Percentiles rank a stretch among this genome's conserved stretches.
These are phyloP conservation scores for Diorhabda elongata DNA, from an alignment of 1,140 invertebrate species.

Conservation along the genomic window DNA sequence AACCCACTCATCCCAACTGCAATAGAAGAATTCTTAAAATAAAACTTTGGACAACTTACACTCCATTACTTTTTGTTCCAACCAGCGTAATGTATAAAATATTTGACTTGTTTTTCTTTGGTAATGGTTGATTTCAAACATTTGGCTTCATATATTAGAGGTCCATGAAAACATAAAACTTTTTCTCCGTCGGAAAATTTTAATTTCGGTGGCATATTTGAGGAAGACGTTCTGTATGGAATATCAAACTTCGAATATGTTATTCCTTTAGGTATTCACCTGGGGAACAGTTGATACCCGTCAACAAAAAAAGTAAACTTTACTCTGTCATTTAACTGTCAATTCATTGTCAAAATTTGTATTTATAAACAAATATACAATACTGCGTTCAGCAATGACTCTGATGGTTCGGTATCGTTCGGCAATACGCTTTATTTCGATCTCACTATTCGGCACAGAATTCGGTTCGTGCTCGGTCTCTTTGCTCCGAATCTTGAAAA, in stretches of 20 bases:
- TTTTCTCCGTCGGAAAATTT: slow-evolving; percentile 76
- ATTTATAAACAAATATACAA: too few relatives aligned
- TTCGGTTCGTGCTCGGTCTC: too few relatives aligned
- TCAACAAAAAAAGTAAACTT: too few relatives aligned
- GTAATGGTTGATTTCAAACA: slow-evolving; percentile 78
- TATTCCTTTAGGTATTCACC: too few relatives aligned
- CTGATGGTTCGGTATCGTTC: too few relatives aligned
- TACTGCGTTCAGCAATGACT: too few relatives aligned
- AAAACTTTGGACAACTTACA: neutral
- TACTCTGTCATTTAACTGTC: too few relatives aligned
- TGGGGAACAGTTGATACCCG: too few relatives aligned
- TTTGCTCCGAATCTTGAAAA: too few relatives aligned
- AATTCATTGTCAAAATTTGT: too few relatives aligned
- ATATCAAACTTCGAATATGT: neutral
- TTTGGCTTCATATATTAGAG: slow-evolving; percentile 93
- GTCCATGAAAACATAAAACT: slow-evolving; percentile 94
- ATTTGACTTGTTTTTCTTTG: slow-evolving; percentile 83
- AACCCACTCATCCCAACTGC: slow-evolving; percentile 98
- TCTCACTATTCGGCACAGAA: too few relatives aligned
- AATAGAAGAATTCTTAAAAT: slow-evolving; percentile 32
- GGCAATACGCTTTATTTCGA: too few relatives aligned
- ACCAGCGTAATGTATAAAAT: slow-evolving; percentile 94
- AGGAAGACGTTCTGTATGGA: slow-evolving; percentile 1
- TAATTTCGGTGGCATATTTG: slow-evolving; percentile 51
- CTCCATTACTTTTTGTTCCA: slow-evolving; percentile 91